phyloP scores from a whole-genome alignment of 2,888 invertebrate genomes.

The Smittia sp. region DNA sequence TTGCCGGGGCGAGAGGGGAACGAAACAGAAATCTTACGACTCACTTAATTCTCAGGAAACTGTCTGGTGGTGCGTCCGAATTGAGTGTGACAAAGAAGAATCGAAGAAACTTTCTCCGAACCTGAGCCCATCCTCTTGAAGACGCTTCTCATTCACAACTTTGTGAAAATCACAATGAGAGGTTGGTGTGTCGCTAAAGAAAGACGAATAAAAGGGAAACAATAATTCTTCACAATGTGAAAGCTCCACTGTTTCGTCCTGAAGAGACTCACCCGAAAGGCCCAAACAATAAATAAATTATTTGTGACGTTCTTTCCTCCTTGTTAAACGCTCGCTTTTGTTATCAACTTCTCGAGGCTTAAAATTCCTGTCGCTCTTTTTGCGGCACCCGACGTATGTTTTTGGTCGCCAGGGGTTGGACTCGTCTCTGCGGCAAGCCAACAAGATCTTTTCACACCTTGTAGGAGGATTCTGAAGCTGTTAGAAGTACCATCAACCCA shows the following conservation, averaged over 20 bases:
- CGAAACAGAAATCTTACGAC: not conserved
- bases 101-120: constrained; percentile 8
- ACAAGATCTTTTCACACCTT: too few relatives aligned
- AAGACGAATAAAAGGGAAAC: constrained; percentile 15
- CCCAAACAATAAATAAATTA: constrained; percentile 27
- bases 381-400: not conserved
- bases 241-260: not conserved
- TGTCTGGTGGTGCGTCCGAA: not conserved
- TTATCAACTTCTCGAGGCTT: not conserved
- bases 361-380: not conserved
- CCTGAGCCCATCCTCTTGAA: not conserved
- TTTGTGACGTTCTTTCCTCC: not conserved
- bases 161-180: not conserved
- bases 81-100: not conserved
- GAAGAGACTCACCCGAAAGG: constrained; percentile 1
- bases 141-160: not conserved
- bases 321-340: not conserved
- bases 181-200: not conserved
- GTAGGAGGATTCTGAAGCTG: too few relatives aligned
- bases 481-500: too few relatives aligned
- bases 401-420: too few relatives aligned
- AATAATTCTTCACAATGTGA: constrained; percentile 26
- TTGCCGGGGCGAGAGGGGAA: not conserved
- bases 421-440: not conserved
- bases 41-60: constrained; percentile 6